These are phyloP conservation scores for Furcula furcula DNA, from an alignment of 2,888 invertebrate genomes.

Conservation along the genomic window DNA sequence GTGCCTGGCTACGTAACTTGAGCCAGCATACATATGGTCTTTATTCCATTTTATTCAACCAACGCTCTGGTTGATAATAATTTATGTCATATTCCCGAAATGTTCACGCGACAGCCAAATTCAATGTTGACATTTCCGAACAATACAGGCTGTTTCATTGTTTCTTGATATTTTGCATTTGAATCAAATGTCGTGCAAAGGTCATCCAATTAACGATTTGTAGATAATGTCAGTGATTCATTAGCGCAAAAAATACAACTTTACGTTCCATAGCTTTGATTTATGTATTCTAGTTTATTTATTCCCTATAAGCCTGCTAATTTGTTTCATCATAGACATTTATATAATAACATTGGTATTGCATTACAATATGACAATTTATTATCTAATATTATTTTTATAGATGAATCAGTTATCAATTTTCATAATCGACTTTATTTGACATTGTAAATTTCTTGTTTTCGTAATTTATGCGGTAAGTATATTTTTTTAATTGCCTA, in stretches of 20 bases:
- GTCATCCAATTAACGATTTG: slow-evolving; percentile 38
- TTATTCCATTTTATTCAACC: slow-evolving; percentile 68
- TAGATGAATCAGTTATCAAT: too few species aligned
- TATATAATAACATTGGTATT: too few species aligned
- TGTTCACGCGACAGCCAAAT: slow-evolving; percentile 49
- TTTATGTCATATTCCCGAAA: slow-evolving; percentile 76
- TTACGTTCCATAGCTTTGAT: slow-evolving; percentile 1
- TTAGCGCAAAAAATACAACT: slow-evolving; percentile 20
- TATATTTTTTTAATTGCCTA: too few species aligned
- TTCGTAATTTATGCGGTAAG: too few species aligned
- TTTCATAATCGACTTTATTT: too few species aligned
- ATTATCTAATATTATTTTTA: too few species aligned
- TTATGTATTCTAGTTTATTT: slow-evolving; percentile 10
- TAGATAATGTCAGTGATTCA: slow-evolving; percentile 41
- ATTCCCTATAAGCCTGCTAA: too few species aligned
- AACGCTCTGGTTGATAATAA: slow-evolving; percentile 72
- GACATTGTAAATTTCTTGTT: too few species aligned
- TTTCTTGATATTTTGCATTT: slow-evolving; percentile 44
- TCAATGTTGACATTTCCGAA: slow-evolving; percentile 75
- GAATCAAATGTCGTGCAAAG: slow-evolving; percentile 51
- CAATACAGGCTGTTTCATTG: slow-evolving; percentile 66
- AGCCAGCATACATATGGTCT: slow-evolving; percentile 73
- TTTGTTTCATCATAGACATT: too few species aligned
- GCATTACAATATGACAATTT: too few species aligned
- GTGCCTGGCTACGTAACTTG: slow-evolving; percentile 68